Conservation (phyloP, 2,888 invertebrate species). For the Steinernema scapterisci region DNA sequence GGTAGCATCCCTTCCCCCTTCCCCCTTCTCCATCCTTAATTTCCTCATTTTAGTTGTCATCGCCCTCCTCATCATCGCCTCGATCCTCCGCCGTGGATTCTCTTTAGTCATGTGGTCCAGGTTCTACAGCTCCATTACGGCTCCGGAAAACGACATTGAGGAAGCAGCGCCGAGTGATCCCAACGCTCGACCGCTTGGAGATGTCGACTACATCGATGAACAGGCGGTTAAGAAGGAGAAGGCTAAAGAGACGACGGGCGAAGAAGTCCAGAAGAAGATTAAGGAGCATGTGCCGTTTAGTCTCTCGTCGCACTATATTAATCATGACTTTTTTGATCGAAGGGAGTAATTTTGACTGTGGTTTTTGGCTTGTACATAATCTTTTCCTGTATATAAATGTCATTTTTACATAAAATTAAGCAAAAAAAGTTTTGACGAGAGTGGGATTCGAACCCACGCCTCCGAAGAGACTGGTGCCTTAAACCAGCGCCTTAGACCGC, state of each 20-base stretch:
- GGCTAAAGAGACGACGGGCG: too few species aligned
- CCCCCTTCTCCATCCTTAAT: too few species aligned
- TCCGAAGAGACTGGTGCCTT: conserved; percentile 85
- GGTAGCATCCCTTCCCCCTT: background rate
- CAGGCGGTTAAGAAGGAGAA: background rate
- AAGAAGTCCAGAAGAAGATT: background rate
- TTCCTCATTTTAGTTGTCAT: background rate
- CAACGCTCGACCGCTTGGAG: conserved; percentile 8
- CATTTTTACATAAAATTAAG: too few species aligned
- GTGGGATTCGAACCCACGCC: conserved; percentile 78
- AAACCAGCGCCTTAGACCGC: conserved; percentile 88
- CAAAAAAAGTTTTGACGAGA: too few species aligned
- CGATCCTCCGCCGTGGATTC: background rate
- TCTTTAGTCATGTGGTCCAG: background rate
- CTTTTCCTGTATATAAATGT: background rate
- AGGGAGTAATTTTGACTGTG: background rate
- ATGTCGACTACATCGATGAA: conserved; percentile 20
- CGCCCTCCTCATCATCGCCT: background rate
- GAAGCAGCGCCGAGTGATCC: background rate
- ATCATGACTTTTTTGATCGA: background rate
- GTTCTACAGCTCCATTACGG: background rate
- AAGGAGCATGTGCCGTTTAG: background rate
- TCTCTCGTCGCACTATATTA: conserved; percentile 5
- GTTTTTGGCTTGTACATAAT: background rate
- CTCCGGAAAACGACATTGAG: too few species aligned